These are phyloP conservation scores for Rotaria sp. DNA, from an alignment of 2,888 invertebrate genomes.

Conservation along the genomic window DNA sequence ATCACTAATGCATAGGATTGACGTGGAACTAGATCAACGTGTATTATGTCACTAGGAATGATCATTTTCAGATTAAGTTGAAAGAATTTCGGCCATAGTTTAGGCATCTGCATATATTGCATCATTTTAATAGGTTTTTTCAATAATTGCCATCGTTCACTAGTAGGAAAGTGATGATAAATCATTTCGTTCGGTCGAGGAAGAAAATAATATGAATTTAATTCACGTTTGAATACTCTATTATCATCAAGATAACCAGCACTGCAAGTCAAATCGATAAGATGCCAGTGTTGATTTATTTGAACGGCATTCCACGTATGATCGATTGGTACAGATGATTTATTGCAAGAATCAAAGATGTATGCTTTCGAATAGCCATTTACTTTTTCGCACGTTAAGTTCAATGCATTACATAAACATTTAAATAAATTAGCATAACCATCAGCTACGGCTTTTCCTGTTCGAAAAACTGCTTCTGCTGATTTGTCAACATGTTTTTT, in stretches of 20 bases:
- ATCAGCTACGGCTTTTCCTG: neutral
- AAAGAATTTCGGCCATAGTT: neutral
- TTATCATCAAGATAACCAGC: neutral
- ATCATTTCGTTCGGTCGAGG: neutral
- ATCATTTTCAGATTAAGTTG: neutral
- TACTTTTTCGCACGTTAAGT: neutral
- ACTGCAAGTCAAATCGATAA: neutral
- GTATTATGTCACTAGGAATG: neutral
- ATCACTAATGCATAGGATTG: neutral
- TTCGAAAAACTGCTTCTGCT: neutral
- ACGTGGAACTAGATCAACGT: neutral
- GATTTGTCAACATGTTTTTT: conserved; percentile 1
- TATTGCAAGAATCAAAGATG: neutral
- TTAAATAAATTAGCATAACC: neutral
- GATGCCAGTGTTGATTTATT: neutral
- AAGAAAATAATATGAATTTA: neutral
- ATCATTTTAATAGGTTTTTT: neutral
- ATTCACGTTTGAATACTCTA: neutral
- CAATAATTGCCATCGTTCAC: conserved; percentile 21
- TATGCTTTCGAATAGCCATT: neutral
- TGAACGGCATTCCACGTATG: neutral
- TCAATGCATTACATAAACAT: neutral
- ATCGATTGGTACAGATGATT: neutral
- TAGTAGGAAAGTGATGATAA: conserved; percentile 26
- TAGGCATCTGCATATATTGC: neutral